Evolutionary conservation across 2,888 invertebrate species (phyloP).

Genomic region (Lepeophtheirus nordmannii): DNA sequence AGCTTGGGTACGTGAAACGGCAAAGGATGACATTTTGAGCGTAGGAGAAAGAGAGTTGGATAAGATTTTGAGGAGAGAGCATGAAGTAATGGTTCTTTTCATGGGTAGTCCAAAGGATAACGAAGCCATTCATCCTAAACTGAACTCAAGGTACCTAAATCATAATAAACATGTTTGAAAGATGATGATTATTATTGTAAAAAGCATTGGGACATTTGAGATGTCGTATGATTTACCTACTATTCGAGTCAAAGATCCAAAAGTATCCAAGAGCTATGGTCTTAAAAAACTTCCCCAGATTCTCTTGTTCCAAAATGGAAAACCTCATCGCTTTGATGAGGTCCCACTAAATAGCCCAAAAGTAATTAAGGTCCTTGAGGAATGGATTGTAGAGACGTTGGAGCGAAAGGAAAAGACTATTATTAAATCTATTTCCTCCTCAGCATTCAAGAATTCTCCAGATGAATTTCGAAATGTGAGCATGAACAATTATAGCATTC

Average conservation of each 20-base stretch:
- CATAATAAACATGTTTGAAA: not conserved
- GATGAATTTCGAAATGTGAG: conserved; percentile 1
- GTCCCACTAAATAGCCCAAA: not conserved
- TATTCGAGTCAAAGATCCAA: not conserved
- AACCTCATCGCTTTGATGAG: not conserved
- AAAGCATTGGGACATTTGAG: not conserved
- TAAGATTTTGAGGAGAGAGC: not conserved
- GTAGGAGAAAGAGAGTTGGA: conserved; percentile 1
- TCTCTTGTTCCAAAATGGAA: not conserved
- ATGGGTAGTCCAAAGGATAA: not conserved
- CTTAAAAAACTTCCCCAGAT: not conserved
- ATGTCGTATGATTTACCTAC: not conserved
- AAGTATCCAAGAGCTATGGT: not conserved
- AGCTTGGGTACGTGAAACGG: not conserved
- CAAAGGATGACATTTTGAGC: not conserved
- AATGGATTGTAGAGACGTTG: conserved; percentile 1
- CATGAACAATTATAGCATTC: not conserved
- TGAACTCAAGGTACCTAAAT: not conserved
- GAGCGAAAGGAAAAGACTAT: not conserved
- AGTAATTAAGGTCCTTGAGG: not conserved
- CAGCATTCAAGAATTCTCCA: not conserved
- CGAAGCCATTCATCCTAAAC: not conserved
- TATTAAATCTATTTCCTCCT: not conserved
- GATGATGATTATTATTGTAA: too few species aligned
- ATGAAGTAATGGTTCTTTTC: conserved; percentile 1